Base-by-base conservation (phyloP, 2,888 invertebrate genomes). In the Pristionchus japonicus region DNA sequence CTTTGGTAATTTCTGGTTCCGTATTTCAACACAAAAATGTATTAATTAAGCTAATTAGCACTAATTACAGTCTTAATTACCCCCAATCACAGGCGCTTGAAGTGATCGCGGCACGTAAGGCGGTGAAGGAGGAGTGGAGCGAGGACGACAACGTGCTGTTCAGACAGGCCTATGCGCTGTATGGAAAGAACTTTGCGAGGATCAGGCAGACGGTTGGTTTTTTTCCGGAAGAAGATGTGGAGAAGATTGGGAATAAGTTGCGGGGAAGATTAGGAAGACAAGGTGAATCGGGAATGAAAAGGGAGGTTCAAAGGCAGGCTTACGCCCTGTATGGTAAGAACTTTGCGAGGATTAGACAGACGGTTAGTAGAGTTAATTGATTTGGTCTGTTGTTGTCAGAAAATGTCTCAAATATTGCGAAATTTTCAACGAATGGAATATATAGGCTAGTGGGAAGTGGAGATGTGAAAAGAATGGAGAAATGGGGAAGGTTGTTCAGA, bases 271-370 rank as follows among this genome's bases (percentile, higher is more conserved):
- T 47, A 31, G 17, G 27, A 64, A 2, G 64, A 31, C 4, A 6
- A 31, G 27, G 64, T 64, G 64, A 64, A 64, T 27, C 64, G 64
- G 20, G 31, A 64, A 27, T n/a, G 13, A 15, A 6, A 13, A n/a
- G n/a, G n/a, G n/a, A n/a, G n/a, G n/a, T 31, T 23, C 31, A 15
- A 23, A 6, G 84, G 9, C 89, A 86, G n/a, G 83, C 89, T 3
- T 89, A 85, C 74, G 88, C 77, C 34, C 40, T 83, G 34, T 91
- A 90, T 70, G 90, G 90, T 3, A 91, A 91, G 80, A 86, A 89
- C 20, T 91, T 91, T 61, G 37, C 52, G 6, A 80, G 88, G 17
- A 91, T 91, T 61, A 87, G 88, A 20, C 83, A 87, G 34, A 88
- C 88, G 70, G 89, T 90, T 4, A 7, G n/a, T 34, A 31, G 17